Conservation (phyloP, 1,140 invertebrate species). For the Oscheius sp. region DNA sequence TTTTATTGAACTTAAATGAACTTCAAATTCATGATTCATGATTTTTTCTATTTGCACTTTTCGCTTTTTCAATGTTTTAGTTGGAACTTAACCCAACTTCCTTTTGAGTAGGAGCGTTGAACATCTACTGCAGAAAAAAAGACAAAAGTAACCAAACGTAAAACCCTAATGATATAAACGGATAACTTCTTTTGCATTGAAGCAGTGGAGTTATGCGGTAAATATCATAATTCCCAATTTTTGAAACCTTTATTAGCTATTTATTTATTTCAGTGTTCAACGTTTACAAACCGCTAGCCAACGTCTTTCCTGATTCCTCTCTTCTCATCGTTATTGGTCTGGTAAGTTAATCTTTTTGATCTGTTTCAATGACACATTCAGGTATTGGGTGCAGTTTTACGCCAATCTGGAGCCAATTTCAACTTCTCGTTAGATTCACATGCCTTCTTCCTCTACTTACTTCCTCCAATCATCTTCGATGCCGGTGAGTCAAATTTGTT, state of each 20-base stretch:
- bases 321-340: constrained; percentile 42
- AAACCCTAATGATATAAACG: no score
- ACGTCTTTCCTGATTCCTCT: constrained; percentile 53
- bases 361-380: constrained; percentile 14
- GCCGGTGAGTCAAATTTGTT: constrained; percentile 50
- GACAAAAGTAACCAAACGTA: no score
- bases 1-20: no score
- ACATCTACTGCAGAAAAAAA: no score
- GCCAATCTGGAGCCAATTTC: background rate
- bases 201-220: no score
- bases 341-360: constrained; percentile 17
- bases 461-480: constrained; percentile 64
- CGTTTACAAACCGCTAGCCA: constrained; percentile 52
- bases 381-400: constrained; percentile 34
- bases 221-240: no score
- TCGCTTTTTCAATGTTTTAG: no score
- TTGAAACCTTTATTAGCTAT: background rate
- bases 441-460: constrained; percentile 56
- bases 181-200: no score
- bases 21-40: no score
- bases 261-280: constrained; percentile 53
- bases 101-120: no score
- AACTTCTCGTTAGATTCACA: constrained; percentile 42
- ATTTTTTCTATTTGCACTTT: no score
- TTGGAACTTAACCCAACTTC: no score